Evolutionary conservation across 1,140 invertebrate species (phyloP), one percentile per base, ranked within the genome.

Genomic region (Drosophila nannoptera): DNA sequence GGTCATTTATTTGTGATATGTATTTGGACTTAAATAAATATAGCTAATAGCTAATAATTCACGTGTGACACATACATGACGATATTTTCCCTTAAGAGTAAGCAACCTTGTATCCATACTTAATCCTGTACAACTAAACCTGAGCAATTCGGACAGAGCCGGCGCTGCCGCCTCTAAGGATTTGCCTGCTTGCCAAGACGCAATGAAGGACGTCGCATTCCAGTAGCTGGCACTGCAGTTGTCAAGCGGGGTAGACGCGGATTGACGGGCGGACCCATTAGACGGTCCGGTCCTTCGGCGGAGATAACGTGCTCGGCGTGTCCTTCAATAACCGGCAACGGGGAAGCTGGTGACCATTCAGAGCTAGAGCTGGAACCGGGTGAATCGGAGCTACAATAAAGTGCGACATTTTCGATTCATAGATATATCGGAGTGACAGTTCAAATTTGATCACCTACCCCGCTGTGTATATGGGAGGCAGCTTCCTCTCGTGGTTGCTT

Each of bases 321-420:
- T 14, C 40, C 72, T 12, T 89, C 88, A 4, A 89, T 88, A 2
- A 69, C 73, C 7, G 88, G 84, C 54, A 89, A 63, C 4, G 89
- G 89, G 33, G 88, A 89, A 45, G 77, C 86, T 16, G 88, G 88
- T 2, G 88, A 87, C 89, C 89, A 90, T 50, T 90, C 89, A 0
- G 89, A 89, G 49, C 89, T 81, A 8, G 89, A 90, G 65, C 88
- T 89, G 29, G 89, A 90, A 16, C 88, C 82, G 0, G 89, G 87
- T 5, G 88, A 89, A 54, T 89, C 88, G 22, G 87, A 88, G 11
- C 88, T 89, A 36, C 14, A 63, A 58, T 0, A 43, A 36, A 12
- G 4, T 12, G 42, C 9, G 7, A 35, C 4, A 11, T 46, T 8
- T 7, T 42, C 22, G 6, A 31, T 14, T 35, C 4, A 7, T 36